These are phyloP conservation scores for Oophaga pumilio DNA, from an alignment of 2,113 vertebrate species.

Conservation along the genomic window DNA sequence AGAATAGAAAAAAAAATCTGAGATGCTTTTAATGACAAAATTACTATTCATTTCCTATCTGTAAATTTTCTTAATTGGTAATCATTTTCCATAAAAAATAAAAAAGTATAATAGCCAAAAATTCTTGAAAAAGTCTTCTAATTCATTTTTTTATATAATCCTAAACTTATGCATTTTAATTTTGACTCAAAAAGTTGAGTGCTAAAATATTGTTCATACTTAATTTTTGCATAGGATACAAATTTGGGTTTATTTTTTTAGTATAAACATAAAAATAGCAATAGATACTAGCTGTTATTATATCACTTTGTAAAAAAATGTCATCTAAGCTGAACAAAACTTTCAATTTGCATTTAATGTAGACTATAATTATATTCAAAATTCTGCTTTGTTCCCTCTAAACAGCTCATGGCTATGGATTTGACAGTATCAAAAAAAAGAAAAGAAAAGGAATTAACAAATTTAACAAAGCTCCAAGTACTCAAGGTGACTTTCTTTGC, in stretches of 20 bases:
- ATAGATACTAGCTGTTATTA: not conserved
- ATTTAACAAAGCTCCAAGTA: not conserved
- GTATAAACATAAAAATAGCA: not conserved
- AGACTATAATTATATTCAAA: not conserved
- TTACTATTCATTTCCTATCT: no score
- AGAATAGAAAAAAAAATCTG: no score
- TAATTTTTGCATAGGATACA: not conserved
- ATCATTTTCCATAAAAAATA: no score
- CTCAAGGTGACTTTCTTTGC: not conserved
- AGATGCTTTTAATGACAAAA: no score
- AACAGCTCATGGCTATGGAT: not conserved
- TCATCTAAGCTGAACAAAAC: not conserved
- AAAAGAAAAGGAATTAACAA: slow-evolving; percentile 1
- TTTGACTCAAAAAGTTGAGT: not conserved
- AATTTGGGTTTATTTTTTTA: not conserved
- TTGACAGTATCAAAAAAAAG: not conserved
- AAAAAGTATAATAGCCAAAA: no score
- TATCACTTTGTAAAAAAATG: not conserved
- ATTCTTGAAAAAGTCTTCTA: no score
- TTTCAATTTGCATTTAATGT: not conserved
- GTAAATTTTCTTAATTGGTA: no score
- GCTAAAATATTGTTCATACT: not conserved
- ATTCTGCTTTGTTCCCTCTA: not conserved
- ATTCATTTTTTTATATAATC: no score
- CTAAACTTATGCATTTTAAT: no score